Evolutionary conservation across 2,888 invertebrate genomes (phyloP), one percentile per base, ranked within the genome.

Genomic region (Ophion obscuratus): DNA sequence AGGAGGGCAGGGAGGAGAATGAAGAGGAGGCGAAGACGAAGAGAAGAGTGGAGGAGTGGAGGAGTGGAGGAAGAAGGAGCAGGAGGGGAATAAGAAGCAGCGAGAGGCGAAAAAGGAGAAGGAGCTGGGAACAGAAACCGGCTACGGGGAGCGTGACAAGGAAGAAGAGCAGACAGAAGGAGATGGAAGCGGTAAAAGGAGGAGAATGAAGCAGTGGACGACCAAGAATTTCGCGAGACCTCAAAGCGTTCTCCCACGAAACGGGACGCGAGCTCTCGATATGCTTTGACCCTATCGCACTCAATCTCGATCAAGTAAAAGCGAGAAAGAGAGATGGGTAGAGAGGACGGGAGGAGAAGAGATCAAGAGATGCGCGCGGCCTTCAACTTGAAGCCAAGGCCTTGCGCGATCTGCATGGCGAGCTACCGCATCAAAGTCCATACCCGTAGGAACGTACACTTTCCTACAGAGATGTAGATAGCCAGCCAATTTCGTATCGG

Each of bases 331-430:
- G 36, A 47, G 53, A 53, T 17, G 17, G 53, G 53, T 53, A 53
- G 53, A 53, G 36, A 80, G 20, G 70, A 20, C 17, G 20, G 17
- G 31, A 47, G 44, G 53, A 80, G 40, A 61, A 81, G 70, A 73
- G 85, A 73, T 14, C 36, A 31, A 40, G 57, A 59, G 20, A 36
- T 44, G 61, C 44, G 61, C 78, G 77, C 87, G 91, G 91, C 90
- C 90, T 92, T 92, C 91, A 91, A 91, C 44, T 36, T 36, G 87
- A 88, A 84, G 87, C 84, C 88, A 90, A 89, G 90, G 91, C 89
- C 91, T 91, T 76, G 91, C 86, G 89, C 87, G 87, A 87, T 87
- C 87, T 87, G 20, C 40, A 68, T 61, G 20, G 88, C 84, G 85
- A 87, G 81, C 61, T 62, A 62, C 64, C 75, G 68, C 77, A 78